Evolutionary conservation across 2,888 invertebrate genomes (phyloP).

Genomic region (Catocala fraxini): DNA sequence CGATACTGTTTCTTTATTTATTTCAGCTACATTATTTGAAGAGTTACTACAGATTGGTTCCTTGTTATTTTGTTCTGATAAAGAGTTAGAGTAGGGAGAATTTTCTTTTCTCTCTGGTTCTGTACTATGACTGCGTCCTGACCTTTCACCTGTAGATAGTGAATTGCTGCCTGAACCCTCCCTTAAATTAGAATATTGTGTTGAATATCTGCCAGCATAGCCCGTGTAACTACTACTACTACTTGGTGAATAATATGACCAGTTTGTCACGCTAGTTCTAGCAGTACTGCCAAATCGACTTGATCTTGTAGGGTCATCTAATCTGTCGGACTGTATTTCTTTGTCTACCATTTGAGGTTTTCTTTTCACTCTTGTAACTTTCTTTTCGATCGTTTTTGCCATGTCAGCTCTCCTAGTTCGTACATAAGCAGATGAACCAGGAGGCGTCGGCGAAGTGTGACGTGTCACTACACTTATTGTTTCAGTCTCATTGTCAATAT

Average conservation of each 20-base stretch:
- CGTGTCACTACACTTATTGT: slow-evolving; percentile 90
- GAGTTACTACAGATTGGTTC: slow-evolving; percentile 44
- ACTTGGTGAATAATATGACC: slow-evolving; percentile 88
- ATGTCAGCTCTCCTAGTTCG: slow-evolving; percentile 91
- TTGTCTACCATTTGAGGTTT: slow-evolving; percentile 89
- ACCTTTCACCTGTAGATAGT: slow-evolving; percentile 65
- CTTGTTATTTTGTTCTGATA: slow-evolving; percentile 55
- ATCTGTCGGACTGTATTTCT: slow-evolving; percentile 91
- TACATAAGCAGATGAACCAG: slow-evolving; percentile 89
- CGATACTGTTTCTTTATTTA: slow-evolving; percentile 65
- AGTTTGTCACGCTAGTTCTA: slow-evolving; percentile 88
- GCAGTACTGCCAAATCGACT: slow-evolving; percentile 88
- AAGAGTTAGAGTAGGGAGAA: slow-evolving; percentile 48
- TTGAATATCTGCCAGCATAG: slow-evolving; percentile 83
- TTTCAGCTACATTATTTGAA: slow-evolving; percentile 53
- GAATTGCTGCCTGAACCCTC: slow-evolving; percentile 65
- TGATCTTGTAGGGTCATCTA: slow-evolving; percentile 90
- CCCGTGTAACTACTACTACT: slow-evolving; percentile 75
- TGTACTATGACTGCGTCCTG: slow-evolving; percentile 74
- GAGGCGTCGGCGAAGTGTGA: slow-evolving; percentile 93
- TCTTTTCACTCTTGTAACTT: slow-evolving; percentile 87
- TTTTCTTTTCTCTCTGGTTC: slow-evolving; percentile 71
- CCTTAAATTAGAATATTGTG: slow-evolving; percentile 76
- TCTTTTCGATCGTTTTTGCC: slow-evolving; percentile 91
- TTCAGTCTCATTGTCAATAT: slow-evolving; percentile 69